Evolutionary conservation across 2,797 vertebrate genomes (phyloP).

Genomic region (Cryptoprocta ferox): DNA sequence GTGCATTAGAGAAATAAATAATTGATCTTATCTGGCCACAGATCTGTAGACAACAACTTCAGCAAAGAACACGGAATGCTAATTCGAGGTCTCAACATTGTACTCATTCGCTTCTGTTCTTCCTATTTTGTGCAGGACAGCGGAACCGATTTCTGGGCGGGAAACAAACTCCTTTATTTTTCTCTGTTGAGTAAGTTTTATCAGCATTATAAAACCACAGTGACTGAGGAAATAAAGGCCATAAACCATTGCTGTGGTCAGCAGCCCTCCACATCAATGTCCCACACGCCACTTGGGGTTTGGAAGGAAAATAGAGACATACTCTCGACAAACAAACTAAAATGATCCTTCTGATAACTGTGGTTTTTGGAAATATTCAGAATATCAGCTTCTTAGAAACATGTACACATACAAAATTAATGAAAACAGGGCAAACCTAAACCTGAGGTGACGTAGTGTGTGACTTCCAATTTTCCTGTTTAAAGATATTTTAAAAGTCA

Average conservation of each 20-base stretch:
- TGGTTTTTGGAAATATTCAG: neutral
- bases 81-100: neutral
- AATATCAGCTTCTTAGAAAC: neutral
- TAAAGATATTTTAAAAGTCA: neutral
- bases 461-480: neutral
- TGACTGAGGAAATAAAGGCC: slow-evolving; percentile 11
- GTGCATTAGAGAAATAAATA: neutral
- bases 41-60: neutral
- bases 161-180: slow-evolving; percentile 15
- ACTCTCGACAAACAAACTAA: neutral
- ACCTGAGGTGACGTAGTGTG: neutral
- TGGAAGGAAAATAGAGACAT: neutral
- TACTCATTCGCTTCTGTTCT: too few species aligned
- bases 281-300: neutral
- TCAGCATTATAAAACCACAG: neutral
- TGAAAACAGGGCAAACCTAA: neutral
- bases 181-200: neutral
- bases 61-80: neutral
- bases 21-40: neutral
- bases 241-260: slow-evolving; percentile 3
- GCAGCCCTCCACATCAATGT: neutral
- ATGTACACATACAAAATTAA: slow-evolving; percentile 6
- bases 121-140: neutral
- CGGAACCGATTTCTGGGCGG: neutral
- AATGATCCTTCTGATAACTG: neutral